Conservation (phyloP, 2,797 vertebrate species). For the Macropus fuliginosus region DNA sequence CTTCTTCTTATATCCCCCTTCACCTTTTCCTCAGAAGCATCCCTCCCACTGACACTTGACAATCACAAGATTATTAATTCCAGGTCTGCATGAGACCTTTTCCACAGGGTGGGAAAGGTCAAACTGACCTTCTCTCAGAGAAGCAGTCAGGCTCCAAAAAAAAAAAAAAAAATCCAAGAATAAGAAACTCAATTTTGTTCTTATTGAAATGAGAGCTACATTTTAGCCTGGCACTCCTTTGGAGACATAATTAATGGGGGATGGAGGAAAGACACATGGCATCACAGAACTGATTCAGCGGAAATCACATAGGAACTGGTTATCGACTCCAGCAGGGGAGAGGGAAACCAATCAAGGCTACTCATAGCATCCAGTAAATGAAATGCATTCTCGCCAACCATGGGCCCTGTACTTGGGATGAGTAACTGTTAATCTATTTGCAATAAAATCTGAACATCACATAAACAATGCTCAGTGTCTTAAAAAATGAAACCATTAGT, state of each 20-base stretch:
- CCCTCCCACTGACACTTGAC: not conserved
- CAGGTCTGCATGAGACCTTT: not conserved
- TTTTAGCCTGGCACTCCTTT: not conserved
- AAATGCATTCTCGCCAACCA: conserved; percentile 42
- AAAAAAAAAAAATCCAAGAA: not conserved
- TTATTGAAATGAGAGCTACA: fast-evolving
- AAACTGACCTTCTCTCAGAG: not conserved
- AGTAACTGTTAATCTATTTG: conserved; percentile 70
- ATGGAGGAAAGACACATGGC: conserved; percentile 24
- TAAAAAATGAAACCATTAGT: conserved; percentile 83
- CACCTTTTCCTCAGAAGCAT: not conserved
- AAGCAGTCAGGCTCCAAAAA: not conserved
- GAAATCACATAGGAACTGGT: not conserved
- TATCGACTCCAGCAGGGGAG: conserved; percentile 54
- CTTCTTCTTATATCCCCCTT: not conserved
- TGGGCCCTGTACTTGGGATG: conserved; percentile 57
- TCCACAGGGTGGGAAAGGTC: not conserved
- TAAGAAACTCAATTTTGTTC: not conserved
- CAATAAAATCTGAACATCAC: conserved; percentile 72
- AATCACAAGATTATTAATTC: not conserved
- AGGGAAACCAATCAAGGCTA: not conserved
- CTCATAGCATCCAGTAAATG: not conserved
- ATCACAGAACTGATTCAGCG: conserved; percentile 22
- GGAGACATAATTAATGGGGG: not conserved
- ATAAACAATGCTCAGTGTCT: conserved; percentile 73